Evolutionary conservation across 2,888 invertebrate species (phyloP).

Genomic region (Conchocele bisecta): DNA sequence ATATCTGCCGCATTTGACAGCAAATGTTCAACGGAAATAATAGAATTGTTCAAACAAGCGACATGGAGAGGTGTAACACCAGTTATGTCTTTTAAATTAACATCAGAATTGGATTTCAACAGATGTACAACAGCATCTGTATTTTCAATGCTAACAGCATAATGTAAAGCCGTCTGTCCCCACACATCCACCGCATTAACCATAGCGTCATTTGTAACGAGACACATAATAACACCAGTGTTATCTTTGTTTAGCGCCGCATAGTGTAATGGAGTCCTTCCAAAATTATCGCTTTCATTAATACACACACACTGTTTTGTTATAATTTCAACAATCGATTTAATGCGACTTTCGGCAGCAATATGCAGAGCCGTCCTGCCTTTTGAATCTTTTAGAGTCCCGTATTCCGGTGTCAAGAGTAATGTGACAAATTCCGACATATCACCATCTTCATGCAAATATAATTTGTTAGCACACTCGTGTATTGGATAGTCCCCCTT

Average conservation of each 20-base stretch:
- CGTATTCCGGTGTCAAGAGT: neutral
- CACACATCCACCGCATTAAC: conserved; percentile 23
- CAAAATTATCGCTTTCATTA: neutral
- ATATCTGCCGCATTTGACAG: conserved; percentile 28
- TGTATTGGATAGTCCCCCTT: neutral
- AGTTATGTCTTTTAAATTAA: conserved; percentile 3
- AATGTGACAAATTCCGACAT: neutral
- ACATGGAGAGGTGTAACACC: conserved; percentile 27
- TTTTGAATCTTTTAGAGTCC: neutral
- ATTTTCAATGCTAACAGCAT: conserved; percentile 26
- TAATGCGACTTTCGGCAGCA: neutral
- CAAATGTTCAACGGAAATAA: conserved; percentile 15
- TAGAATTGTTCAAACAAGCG: neutral
- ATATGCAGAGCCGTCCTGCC: neutral
- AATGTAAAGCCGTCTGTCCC: conserved; percentile 31
- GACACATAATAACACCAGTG: neutral
- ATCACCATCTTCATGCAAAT: neutral
- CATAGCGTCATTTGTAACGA: conserved; percentile 22
- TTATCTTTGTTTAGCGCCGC: neutral
- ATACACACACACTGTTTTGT: neutral
- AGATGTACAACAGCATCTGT: conserved; percentile 13
- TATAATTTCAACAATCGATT: neutral
- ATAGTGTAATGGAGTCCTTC: neutral
- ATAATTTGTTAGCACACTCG: neutral
- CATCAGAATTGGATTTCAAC: conserved; percentile 14